A percentile compares a stretch with the other conserved stretches of the same genome.
Evolutionary conservation across 2,113 vertebrate genomes (phyloP).

Genomic region (Percopsis transmontana): DNA sequence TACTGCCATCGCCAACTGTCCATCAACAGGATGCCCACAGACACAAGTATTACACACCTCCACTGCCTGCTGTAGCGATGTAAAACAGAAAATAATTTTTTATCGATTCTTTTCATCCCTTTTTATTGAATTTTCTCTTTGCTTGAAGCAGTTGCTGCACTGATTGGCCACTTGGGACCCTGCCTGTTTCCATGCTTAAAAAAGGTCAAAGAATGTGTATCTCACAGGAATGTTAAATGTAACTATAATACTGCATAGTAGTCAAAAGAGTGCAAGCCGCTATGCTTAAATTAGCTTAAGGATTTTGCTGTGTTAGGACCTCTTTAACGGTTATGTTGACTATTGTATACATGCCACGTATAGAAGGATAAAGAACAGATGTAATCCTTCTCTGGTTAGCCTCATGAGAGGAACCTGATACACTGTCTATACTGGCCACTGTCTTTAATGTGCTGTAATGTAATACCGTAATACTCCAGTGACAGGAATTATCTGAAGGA

Average conservation of each 20-base stretch:
- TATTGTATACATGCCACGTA: no score
- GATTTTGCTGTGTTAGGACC: no score
- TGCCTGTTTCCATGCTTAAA: constrained; percentile 24
- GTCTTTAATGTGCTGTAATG: constrained; percentile 30
- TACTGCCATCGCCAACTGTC: constrained; percentile 27
- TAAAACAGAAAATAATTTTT: constrained; percentile 53
- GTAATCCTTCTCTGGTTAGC: no score
- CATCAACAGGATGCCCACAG: constrained; percentile 36
- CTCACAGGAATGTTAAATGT: neutral
- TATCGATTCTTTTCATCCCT: constrained; percentile 42
- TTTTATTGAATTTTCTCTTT: constrained; percentile 38
- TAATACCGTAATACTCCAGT: constrained; percentile 47
- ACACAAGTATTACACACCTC: constrained; percentile 29
- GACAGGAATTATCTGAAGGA: constrained; percentile 46
- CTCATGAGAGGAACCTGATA: neutral
- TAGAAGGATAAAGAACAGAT: no score
- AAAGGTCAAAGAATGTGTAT: constrained; percentile 11
- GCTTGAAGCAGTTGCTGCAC: constrained; percentile 15
- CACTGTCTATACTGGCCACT: constrained; percentile 10
- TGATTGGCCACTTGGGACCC: constrained; percentile 33
- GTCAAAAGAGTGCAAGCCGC: neutral
- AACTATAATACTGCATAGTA: neutral
- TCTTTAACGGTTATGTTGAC: no score
- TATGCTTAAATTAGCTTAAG: no score
- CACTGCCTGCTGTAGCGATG: constrained; percentile 25